phyloP scores from a whole-genome alignment of 2,797 vertebrate genomes.

The Odontamblyopus lacepedii region DNA sequence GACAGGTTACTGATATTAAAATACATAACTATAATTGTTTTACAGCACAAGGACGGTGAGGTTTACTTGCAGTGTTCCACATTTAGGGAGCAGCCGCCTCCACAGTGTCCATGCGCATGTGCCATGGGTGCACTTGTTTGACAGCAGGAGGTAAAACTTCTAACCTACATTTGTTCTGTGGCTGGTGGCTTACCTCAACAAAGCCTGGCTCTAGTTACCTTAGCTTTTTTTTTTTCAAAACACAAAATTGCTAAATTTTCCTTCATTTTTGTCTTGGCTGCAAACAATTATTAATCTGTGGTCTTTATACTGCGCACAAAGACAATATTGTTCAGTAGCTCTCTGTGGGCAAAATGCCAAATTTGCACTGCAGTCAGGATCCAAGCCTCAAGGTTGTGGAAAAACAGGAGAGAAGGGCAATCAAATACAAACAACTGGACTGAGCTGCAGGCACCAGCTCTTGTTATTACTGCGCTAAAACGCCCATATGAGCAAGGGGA shows the following conservation, averaged over 20 bases:
- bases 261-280: conserved; percentile 13
- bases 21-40: neutral
- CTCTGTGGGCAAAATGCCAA: conserved; percentile 62
- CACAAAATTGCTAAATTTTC: conserved; percentile 19
- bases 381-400: conserved; percentile 65
- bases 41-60: neutral
- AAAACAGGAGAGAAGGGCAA: conserved; percentile 13
- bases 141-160: conserved; percentile 34
- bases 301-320: conserved; percentile 20
- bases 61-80: conserved; percentile 1
- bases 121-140: conserved; percentile 17
- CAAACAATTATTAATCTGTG: conserved; percentile 18
- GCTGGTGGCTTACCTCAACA: neutral
- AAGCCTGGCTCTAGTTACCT: conserved; percentile 37
- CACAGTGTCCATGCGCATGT: neutral
- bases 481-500: neutral
- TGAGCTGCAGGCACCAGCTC: conserved; percentile 5
- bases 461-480: conserved; percentile 5
- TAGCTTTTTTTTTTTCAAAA: conserved; percentile 22
- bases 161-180: conserved; percentile 42
- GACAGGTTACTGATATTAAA: neutral
- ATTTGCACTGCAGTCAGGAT: conserved; percentile 57
- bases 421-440: conserved; percentile 39
- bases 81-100: conserved; percentile 18
- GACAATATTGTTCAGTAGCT: conserved; percentile 24